These are phyloP conservation scores for Scaptomyza tumidula DNA, from an alignment of 2,888 invertebrate genomes.

Conservation along the genomic window DNA sequence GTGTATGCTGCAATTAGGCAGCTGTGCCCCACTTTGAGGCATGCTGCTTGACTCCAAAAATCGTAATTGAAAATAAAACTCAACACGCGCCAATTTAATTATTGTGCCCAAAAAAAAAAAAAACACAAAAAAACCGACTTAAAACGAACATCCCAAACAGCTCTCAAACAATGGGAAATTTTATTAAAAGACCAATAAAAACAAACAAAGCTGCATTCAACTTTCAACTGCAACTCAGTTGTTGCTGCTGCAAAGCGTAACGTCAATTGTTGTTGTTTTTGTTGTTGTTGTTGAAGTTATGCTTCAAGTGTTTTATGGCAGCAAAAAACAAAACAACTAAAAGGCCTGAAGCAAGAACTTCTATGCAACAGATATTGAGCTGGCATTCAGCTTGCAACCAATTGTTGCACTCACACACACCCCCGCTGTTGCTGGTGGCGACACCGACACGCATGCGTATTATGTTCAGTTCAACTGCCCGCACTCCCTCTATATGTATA, in stretches of 20 bases:
- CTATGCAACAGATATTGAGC: constrained; percentile 46
- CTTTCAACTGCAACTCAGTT: constrained; percentile 57
- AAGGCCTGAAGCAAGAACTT: constrained; percentile 40
- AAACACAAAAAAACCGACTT: no score
- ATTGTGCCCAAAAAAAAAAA: constrained; percentile 36
- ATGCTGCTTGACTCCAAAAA: constrained; percentile 7
- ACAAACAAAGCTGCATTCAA: constrained; percentile 50
- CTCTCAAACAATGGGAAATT: constrained; percentile 61
- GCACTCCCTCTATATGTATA: neutral
- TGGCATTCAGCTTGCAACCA: constrained; percentile 48
- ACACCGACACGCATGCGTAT: constrained; percentile 76
- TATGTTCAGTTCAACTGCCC: constrained; percentile 52
- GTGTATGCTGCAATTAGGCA: constrained; percentile 45
- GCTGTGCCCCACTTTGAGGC: constrained; percentile 63
- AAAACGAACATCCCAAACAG: constrained; percentile 21
- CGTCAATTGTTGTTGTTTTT: constrained; percentile 40
- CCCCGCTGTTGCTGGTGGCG: constrained; percentile 56
- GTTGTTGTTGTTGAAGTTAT: constrained; percentile 57
- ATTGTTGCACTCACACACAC: constrained; percentile 61
- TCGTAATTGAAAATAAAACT: constrained; percentile 40
- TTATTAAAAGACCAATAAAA: constrained; percentile 36
- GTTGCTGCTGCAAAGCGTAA: constrained; percentile 58
- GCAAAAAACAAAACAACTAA: constrained; percentile 32
- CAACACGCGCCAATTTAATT: constrained; percentile 63
- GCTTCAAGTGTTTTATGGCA: constrained; percentile 72